phyloP scores from a whole-genome alignment of 1,140 invertebrate genomes.

The Pogonus chalceus region DNA sequence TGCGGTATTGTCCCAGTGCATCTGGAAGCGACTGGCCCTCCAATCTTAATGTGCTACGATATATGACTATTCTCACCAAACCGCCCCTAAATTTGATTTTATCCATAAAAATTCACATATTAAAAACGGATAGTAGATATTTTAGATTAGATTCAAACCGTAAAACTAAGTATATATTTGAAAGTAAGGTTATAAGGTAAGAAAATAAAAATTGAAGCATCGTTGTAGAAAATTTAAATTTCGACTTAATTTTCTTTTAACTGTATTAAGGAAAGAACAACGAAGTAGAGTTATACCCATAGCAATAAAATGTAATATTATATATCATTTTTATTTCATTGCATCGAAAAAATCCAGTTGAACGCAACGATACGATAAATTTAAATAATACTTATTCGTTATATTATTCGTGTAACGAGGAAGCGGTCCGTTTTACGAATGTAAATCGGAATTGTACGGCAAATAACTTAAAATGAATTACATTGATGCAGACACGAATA shows the following conservation, averaged over 20 bases:
- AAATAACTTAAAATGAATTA: constrained; percentile 4
- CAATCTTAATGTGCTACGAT: constrained; percentile 1
- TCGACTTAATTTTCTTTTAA: too few species aligned
- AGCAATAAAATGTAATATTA: not conserved
- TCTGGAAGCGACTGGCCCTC: not conserved
- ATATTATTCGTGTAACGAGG: constrained; percentile 1
- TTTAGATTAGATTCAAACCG: too few species aligned
- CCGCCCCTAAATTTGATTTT: too few species aligned
- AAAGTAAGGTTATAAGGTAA: too few species aligned
- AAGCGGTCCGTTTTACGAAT: not conserved
- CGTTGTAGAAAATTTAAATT: too few species aligned
- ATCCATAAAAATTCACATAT: too few species aligned
- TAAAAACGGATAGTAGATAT: too few species aligned
- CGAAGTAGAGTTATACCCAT: too few species aligned
- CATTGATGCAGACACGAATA: not conserved
- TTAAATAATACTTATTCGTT: not conserved
- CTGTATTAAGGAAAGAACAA: too few species aligned
- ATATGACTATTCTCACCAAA: too few species aligned
- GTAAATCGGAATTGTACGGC: not conserved
- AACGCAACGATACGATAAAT: not conserved
- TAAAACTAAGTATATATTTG: too few species aligned
- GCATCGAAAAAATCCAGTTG: not conserved
- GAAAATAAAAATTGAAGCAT: too few species aligned
- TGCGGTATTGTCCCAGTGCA: not conserved
- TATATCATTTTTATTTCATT: constrained; percentile 2